Conservation (phyloP, 2,797 vertebrate genomes). For the Silurus aristotelis region DNA sequence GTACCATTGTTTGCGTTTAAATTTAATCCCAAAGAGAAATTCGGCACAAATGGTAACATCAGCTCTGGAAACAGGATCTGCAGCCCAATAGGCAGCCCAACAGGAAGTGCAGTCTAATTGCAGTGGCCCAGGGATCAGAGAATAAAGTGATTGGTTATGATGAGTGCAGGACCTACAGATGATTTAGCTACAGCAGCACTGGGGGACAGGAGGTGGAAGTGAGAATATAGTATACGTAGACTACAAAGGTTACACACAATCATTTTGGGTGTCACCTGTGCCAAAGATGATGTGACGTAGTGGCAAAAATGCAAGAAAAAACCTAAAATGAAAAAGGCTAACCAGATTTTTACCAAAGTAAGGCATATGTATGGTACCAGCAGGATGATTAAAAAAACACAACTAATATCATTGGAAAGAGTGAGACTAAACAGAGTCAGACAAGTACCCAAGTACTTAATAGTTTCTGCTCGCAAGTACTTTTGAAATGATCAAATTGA, state of each 20-base stretch:
- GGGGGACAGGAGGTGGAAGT: not conserved
- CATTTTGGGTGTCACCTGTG: not conserved
- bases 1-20: not conserved
- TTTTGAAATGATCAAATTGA: conserved; percentile 1
- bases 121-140: not conserved
- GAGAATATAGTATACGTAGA: not conserved
- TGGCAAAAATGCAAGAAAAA: not conserved
- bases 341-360: not conserved
- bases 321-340: too few species aligned
- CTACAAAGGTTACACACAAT: not conserved
- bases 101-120: not conserved
- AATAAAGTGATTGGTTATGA: not conserved
- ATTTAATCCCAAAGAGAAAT: not conserved
- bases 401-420: not conserved
- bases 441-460: not conserved
- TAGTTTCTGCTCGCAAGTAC: not conserved
- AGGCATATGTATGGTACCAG: not conserved
- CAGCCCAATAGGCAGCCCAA: not conserved
- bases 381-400: not conserved
- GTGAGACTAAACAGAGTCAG: not conserved
- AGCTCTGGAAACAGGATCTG: not conserved
- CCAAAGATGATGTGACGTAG: not conserved
- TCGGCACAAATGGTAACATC: not conserved
- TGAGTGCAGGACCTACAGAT: not conserved
- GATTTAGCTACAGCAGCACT: not conserved